Conservation (phyloP, 1,140 invertebrate species). For the Eubasilissa regina region DNA sequence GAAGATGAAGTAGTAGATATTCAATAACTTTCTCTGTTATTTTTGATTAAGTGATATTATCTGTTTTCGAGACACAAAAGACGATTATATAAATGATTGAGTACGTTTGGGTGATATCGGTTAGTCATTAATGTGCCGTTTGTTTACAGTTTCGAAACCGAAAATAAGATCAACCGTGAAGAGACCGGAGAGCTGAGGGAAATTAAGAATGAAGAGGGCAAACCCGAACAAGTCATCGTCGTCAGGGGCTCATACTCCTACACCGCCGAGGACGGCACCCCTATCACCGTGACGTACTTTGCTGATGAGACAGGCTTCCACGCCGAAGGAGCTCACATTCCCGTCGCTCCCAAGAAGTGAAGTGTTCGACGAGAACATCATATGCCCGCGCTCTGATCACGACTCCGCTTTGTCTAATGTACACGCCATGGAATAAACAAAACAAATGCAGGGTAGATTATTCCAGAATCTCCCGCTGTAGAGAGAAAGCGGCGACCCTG, state of each 20-base stretch:
- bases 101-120: no score
- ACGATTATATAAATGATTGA: no score
- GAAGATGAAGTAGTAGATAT: no score
- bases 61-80: no score
- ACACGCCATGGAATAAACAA: no score
- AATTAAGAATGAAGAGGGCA: conserved; percentile 66
- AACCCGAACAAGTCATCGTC: conserved; percentile 65
- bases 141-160: conserved; percentile 64
- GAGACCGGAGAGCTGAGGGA: conserved; percentile 66
- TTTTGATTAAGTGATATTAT: no score
- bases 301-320: conserved; percentile 65
- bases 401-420: no score
- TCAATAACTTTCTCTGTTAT: no score
- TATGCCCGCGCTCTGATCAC: no score
- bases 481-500: neutral
- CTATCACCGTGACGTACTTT: conserved; percentile 70
- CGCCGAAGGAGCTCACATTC: conserved; percentile 69
- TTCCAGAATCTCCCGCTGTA: neutral
- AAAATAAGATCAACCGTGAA: conserved; percentile 62
- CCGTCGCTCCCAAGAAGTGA: no score
- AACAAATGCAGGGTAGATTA: conserved; percentile 63
- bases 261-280: conserved; percentile 48
- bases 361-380: no score
- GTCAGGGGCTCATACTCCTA: conserved; percentile 61
- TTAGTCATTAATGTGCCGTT: no score